phyloP scores from a whole-genome alignment of 2,797 vertebrate genomes.

The Macropodus opercularis region DNA sequence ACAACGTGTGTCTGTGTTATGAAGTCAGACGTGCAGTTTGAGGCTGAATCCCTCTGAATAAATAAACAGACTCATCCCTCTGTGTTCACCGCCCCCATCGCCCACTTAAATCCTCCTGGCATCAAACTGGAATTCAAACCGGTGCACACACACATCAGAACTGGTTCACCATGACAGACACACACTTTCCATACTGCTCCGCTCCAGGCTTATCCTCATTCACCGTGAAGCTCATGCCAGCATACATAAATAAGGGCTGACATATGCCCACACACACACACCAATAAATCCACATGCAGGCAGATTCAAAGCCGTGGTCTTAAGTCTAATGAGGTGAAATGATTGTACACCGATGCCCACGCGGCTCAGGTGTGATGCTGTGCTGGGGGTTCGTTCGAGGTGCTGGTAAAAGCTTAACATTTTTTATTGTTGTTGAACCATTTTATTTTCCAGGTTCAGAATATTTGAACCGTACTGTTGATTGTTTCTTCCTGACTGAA shows the following conservation, averaged over 20 bases:
- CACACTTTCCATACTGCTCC: constrained; percentile 28
- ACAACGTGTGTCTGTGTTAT: too few species aligned
- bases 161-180: constrained; percentile 22
- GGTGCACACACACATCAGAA: constrained; percentile 10
- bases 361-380: constrained; percentile 10
- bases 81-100: constrained; percentile 15
- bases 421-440: too few species aligned
- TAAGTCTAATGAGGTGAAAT: constrained; percentile 6
- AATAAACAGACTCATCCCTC: constrained; percentile 55
- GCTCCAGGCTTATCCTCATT: constrained; percentile 44
- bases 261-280: constrained; percentile 22
- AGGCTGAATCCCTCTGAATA: constrained; percentile 48
- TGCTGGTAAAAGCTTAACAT: too few species aligned
- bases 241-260: constrained; percentile 31
- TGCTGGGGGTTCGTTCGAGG: too few species aligned
- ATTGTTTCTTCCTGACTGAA: too few species aligned
- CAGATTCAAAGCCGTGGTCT: constrained; percentile 1
- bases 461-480: too few species aligned
- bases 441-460: too few species aligned
- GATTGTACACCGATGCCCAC: neutral
- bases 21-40: too few species aligned
- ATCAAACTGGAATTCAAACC: constrained; percentile 32
- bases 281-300: constrained; percentile 17
- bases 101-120: constrained; percentile 38
- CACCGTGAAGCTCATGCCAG: constrained; percentile 45